Evolutionary conservation across 1,140 invertebrate species (phyloP).

Genomic region (Elysia chlorotica): DNA sequence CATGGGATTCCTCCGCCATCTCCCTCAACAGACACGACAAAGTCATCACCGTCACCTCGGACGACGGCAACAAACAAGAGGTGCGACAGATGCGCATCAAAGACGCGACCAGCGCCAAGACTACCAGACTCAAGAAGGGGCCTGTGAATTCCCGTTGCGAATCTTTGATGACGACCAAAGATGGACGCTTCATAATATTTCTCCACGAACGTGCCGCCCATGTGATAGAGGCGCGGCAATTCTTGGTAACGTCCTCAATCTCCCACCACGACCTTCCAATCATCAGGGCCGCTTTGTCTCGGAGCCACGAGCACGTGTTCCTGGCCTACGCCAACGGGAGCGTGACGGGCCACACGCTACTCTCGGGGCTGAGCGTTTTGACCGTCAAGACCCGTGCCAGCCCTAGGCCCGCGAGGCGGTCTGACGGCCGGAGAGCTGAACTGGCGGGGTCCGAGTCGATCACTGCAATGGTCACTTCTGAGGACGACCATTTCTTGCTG

Average conservation of each 20-base stretch:
- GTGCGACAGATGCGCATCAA: too few relatives aligned
- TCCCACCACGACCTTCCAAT: constrained; percentile 20
- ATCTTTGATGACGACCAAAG: constrained; percentile 24
- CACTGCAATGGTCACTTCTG: constrained; percentile 23
- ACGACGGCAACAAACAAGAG: too few relatives aligned
- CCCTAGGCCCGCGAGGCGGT: not conserved
- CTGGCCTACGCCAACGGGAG: constrained; percentile 8
- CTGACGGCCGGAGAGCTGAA: not conserved
- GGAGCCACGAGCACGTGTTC: constrained; percentile 33
- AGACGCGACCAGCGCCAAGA: not conserved
- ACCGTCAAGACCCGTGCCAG: not conserved
- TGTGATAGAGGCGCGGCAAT: not conserved
- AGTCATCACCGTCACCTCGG: constrained; percentile 17
- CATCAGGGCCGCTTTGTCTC: constrained; percentile 16
- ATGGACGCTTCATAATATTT: constrained; percentile 19
- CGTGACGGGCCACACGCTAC: constrained; percentile 23
- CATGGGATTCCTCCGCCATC: not conserved
- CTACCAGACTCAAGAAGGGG: constrained; percentile 9
- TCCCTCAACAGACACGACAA: not conserved
- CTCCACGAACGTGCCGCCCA: constrained; percentile 21
- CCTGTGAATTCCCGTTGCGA: not conserved
- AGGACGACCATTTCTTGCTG: constrained; percentile 34
- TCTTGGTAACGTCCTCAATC: constrained; percentile 4
- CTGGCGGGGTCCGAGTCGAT: constrained; percentile 1
- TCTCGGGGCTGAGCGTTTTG: constrained; percentile 19